phyloP scores from a whole-genome alignment of 2,888 invertebrate genomes.

The Phaonia tiefii region DNA sequence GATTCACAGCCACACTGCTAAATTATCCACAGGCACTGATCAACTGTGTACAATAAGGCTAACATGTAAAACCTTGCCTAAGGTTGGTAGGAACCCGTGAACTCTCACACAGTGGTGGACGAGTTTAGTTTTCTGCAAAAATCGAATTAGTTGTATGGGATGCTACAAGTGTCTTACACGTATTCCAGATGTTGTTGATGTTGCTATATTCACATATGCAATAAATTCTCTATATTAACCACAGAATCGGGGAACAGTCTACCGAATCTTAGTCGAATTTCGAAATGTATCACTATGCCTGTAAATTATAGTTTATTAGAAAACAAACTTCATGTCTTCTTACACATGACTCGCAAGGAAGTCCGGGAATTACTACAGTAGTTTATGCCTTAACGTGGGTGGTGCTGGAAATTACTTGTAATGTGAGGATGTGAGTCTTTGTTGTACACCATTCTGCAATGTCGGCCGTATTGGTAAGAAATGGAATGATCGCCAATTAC shows the following conservation, averaged over 20 bases:
- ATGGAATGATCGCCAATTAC: no score
- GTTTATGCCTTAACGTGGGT: no score
- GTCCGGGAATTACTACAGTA: no score
- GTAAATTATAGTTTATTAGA: slow-evolving; percentile 33
- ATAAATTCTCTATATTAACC: not conserved
- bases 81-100: no score
- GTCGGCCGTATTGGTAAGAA: not conserved
- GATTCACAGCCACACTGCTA: no score
- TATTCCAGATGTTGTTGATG: not conserved
- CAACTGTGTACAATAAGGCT: slow-evolving; percentile 56
- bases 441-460: not conserved
- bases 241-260: no score
- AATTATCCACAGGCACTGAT: slow-evolving; percentile 59
- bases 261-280: no score
- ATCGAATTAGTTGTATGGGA: slow-evolving; percentile 27
- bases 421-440: not conserved
- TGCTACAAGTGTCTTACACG: slow-evolving; percentile 31
- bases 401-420: not conserved
- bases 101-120: no score
- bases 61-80: no score
- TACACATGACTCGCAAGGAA: not conserved
- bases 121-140: slow-evolving; percentile 33
- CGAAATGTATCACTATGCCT: not conserved
- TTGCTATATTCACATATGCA: slow-evolving; percentile 7
- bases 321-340: slow-evolving; percentile 32